A percentile compares a stretch with the other conserved stretches of the same genome.
These are phyloP conservation scores for Leptothorax acervorum DNA, from an alignment of 2,888 invertebrate genomes.

Conservation along the genomic window DNA sequence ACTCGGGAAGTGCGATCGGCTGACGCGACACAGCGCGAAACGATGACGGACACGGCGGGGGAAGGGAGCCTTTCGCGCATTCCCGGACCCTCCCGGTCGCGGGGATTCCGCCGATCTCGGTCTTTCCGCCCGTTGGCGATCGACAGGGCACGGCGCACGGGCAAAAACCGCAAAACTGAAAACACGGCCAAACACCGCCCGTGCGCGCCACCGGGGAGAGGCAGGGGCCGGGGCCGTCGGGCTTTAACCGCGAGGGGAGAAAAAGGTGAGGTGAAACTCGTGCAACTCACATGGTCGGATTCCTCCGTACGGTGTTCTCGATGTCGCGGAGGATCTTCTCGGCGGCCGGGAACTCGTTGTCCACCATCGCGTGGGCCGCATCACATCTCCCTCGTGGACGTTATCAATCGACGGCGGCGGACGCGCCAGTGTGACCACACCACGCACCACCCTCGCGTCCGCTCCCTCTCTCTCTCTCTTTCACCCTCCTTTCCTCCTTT, in stretches of 20 bases:
- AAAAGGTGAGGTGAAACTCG: not conserved
- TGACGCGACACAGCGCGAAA: not conserved
- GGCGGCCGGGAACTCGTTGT: slow-evolving; percentile 91
- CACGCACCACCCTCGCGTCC: slow-evolving; percentile 39
- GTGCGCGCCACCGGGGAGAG: not conserved
- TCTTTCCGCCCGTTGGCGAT: not conserved
- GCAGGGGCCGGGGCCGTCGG: not conserved
- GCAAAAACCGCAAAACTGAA: not conserved
- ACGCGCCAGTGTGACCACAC: slow-evolving; percentile 67
- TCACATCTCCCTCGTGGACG: slow-evolving; percentile 36
- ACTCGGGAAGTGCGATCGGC: no score
- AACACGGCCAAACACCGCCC: not conserved
- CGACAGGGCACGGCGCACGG: not conserved
- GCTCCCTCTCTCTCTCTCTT: slow-evolving; percentile 58
- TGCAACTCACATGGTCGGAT: slow-evolving; percentile 91
- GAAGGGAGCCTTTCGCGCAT: no score
- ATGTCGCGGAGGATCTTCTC: slow-evolving; percentile 94
- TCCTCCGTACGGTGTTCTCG: slow-evolving; percentile 91
- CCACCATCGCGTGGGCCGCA: slow-evolving; percentile 84
- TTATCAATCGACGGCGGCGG: slow-evolving; percentile 67
- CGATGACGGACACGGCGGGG: not conserved
- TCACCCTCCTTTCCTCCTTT: slow-evolving; percentile 43
- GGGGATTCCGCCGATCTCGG: not conserved
- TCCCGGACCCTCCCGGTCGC: no score
- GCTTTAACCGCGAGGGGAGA: not conserved